Conservation (phyloP, 2,888 invertebrate species). For the Mystacides longicornis region DNA sequence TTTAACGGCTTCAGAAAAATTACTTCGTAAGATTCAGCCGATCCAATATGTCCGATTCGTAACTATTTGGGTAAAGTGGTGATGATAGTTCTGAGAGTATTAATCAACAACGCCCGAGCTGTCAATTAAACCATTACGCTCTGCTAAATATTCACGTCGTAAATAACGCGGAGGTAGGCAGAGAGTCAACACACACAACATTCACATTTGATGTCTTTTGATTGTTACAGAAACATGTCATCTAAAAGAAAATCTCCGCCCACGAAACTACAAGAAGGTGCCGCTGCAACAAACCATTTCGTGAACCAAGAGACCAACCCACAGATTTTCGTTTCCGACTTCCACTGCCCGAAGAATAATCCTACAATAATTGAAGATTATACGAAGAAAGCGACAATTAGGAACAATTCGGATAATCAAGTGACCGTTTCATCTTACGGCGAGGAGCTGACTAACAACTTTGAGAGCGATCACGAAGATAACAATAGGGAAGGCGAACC, state of each 20-base stretch:
- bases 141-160: conserved; percentile 9
- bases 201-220: neutral
- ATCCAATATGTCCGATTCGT: no score
- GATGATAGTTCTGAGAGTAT: conserved; percentile 9
- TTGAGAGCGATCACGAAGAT: conserved; percentile 35
- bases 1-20: no score
- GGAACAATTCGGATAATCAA: conserved; percentile 9
- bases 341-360: conserved; percentile 17
- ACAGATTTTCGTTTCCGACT: conserved; percentile 37
- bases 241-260: conserved; percentile 95
- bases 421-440: conserved; percentile 21
- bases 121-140: conserved; percentile 15
- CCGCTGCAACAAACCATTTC: conserved; percentile 33
- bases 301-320: conserved; percentile 44
- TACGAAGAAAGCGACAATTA: conserved; percentile 21
- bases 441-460: conserved; percentile 24
- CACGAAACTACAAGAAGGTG: conserved; percentile 81
- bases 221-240: conserved; percentile 83
- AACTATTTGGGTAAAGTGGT: no score
- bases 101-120: conserved; percentile 10
- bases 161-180: conserved; percentile 11
- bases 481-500: conserved; percentile 33
- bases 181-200: no score
- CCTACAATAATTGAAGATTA: conserved; percentile 23
- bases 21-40: no score